A percentile compares a stretch with the other conserved stretches of the same genome.
phyloP scores from a whole-genome alignment of 2,797 vertebrate genomes.

The Distichodus sexfasciatus region DNA sequence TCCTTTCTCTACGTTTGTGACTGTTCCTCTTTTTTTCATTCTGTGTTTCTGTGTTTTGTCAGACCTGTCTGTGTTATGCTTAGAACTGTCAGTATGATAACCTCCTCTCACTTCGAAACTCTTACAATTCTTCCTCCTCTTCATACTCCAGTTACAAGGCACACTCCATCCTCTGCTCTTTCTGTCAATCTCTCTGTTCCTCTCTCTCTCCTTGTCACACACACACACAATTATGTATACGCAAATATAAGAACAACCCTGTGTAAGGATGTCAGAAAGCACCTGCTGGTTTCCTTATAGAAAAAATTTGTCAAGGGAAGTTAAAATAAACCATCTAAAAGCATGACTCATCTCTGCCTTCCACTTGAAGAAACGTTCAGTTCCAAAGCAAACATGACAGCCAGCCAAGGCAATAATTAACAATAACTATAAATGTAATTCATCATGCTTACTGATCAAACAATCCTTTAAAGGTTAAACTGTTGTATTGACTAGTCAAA shows the following conservation, averaged over 20 bases:
- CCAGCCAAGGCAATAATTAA: no score
- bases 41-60: not conserved
- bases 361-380: no score
- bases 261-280: not conserved
- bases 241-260: conserved; percentile 6
- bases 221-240: conserved; percentile 10
- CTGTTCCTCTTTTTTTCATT: not conserved
- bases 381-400: no score
- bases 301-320: conserved; percentile 26
- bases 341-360: not conserved
- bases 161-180: not conserved
- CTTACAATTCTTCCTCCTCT: not conserved
- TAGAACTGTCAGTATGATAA: not conserved
- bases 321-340: conserved; percentile 11
- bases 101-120: not conserved
- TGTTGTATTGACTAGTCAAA: no score
- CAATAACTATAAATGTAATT: no score
- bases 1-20: not conserved
- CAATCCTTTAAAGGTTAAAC: no score
- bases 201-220: not conserved
- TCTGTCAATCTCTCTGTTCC: not conserved
- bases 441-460: no score
- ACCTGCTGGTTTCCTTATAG: not conserved
- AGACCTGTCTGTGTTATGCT: not conserved
- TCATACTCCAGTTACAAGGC: not conserved